Percentiles rank a stretch among this genome's conserved stretches.
Evolutionary conservation across 2,113 vertebrate genomes (phyloP).

Genomic region (Microtus pennsylvanicus): DNA sequence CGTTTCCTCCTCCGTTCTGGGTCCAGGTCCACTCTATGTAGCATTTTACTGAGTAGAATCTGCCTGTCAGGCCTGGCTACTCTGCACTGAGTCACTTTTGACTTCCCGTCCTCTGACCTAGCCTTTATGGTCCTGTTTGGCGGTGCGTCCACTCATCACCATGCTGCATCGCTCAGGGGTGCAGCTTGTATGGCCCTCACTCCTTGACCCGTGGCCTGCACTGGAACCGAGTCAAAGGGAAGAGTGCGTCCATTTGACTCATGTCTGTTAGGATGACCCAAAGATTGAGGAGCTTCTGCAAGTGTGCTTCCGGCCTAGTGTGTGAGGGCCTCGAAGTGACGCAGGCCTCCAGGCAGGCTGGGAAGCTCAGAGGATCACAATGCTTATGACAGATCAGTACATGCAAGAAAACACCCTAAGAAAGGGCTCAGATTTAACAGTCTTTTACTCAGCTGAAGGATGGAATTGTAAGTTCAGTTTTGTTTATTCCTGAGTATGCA

Average conservation of each 20-base stretch:
- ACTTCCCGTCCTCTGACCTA: neutral
- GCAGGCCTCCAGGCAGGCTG: neutral
- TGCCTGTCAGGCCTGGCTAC: neutral
- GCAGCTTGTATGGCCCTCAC: neutral
- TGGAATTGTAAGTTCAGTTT: slow-evolving; percentile 12
- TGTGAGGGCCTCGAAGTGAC: neutral
- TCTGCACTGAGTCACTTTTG: neutral
- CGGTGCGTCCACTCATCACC: neutral
- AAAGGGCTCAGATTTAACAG: neutral
- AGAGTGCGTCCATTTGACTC: rapidly evolving
- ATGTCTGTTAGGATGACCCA: neutral
- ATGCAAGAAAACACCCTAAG: neutral
- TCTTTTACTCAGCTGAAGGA: neutral
- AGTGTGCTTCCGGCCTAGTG: neutral
- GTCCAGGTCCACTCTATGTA: neutral
- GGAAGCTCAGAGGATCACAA: neutral
- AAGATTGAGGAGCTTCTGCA: neutral
- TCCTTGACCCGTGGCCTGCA: rapidly evolving
- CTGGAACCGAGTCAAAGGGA: neutral
- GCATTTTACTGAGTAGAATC: neutral
- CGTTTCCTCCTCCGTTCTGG: neutral
- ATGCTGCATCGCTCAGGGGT: neutral
- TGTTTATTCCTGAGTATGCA: neutral
- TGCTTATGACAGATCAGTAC: neutral
- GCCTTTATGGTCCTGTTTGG: neutral